Base-by-base conservation (phyloP, 2,888 invertebrate genomes). In the Netelia fuscicornis region DNA sequence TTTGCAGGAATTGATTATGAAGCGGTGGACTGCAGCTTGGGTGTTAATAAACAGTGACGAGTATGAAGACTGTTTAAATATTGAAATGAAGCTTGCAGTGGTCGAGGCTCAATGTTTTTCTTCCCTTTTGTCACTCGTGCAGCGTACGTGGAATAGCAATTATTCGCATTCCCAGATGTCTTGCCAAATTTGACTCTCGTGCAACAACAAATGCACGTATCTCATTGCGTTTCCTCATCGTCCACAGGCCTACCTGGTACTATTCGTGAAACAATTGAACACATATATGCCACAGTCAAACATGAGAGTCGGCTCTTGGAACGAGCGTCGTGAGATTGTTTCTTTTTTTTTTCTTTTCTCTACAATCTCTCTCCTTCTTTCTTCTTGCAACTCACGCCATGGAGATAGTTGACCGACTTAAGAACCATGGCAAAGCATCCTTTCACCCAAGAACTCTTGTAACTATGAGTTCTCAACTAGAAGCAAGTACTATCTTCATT, bases 401-500 rank as follows among this genome's bases (percentile, higher is more conserved):
- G 67, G 84, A 85, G 81, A 85, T 81, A 85, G 84, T 78, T 85
- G 84, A 81, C 84, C 84, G 81, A 85, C 84, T 85, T 85, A 70
- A 75, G 84, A 81, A 65, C 70, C 25, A 78, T 65, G 81, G 70
- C 70, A 56, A 20, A 70, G 81, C 42, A 85, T 85, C 84, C 84
- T 85, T 85, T 85, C 84, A 85, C 84, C 58, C 65, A 78, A 81
- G 74, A 48, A 70, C 20, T 37, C 72, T 54, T n/a, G 67, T 3
- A 68, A 54, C 67, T 30, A 60, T 71, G 30, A 72, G 37, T 20
- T 62, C 37, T 30, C 54, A 23, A 1, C 10, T 58, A 58, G 20
- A 13, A 58, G 58, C 58, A 23, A 20, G 58, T 23, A 17, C 58
- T 58, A 10, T 20, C 58, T 54, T 9, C 58, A 10, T 58, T 58